phyloP scores from a whole-genome alignment of 2,888 invertebrate genomes.

The Eupithecia abbreviata region DNA sequence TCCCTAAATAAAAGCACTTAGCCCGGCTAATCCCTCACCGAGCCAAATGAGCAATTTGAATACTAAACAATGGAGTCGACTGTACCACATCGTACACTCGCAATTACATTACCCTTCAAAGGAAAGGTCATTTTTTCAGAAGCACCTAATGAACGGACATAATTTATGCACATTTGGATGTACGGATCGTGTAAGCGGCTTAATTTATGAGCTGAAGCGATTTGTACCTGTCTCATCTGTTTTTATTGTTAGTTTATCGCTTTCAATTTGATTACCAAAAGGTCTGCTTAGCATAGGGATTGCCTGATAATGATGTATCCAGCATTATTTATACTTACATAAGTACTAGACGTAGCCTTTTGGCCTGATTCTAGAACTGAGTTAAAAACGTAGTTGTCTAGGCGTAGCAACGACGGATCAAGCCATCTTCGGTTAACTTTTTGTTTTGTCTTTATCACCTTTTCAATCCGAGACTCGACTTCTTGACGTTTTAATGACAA shows the following conservation, averaged over 20 bases:
- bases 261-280: neutral
- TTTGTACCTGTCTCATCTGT: neutral
- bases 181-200: slow-evolving; percentile 38
- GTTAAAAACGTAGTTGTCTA: neutral
- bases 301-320: no score
- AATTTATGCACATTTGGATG: slow-evolving; percentile 66
- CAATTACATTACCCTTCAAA: slow-evolving; percentile 65
- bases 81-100: slow-evolving; percentile 21
- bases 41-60: slow-evolving; percentile 54
- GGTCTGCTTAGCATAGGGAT: no score
- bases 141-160: slow-evolving; percentile 64
- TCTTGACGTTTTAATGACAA: neutral
- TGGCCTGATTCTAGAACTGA: neutral
- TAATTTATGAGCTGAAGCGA: slow-evolving; percentile 29
- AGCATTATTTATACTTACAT: no score
- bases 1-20: slow-evolving; percentile 27
- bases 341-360: neutral
- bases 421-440: neutral
- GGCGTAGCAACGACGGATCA: neutral
- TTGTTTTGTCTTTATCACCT: neutral
- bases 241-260: neutral
- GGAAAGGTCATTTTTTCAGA: slow-evolving; percentile 60
- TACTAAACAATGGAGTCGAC: slow-evolving; percentile 48
- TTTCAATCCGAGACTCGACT: neutral
- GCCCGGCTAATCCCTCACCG: slow-evolving; percentile 39